phyloP scores from a whole-genome alignment of 2,113 vertebrate genomes.

The Brienomyrus longianalis region DNA sequence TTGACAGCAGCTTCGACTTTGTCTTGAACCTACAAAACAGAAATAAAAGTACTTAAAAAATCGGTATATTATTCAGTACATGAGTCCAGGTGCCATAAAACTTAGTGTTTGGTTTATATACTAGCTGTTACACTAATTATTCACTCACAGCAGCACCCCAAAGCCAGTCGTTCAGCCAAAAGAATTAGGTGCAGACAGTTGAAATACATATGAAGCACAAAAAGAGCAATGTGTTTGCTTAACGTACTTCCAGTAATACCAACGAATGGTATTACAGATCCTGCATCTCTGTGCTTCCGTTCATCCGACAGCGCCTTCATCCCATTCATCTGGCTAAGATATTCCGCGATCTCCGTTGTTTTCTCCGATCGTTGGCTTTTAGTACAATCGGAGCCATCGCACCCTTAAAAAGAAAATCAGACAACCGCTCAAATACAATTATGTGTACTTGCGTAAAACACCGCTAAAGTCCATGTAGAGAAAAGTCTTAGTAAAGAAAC shows the following conservation, averaged over 20 bases:
- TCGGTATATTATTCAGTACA: neutral
- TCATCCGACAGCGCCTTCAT: conserved; percentile 35
- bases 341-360: conserved; percentile 18
- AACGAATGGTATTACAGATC: conserved; percentile 33
- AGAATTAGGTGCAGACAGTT: neutral
- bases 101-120: neutral
- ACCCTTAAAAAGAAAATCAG: conserved; percentile 25
- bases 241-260: conserved; percentile 38
- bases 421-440: neutral
- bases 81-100: conserved; percentile 10
- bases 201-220: neutral
- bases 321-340: conserved; percentile 39
- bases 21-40: conserved; percentile 46
- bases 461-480: neutral
- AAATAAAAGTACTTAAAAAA: neutral
- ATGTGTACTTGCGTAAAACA: neutral
- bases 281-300: conserved; percentile 24
- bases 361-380: conserved; percentile 20
- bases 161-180: neutral
- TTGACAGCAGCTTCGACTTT: conserved; percentile 62
- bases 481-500: neutral
- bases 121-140: neutral
- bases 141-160: neutral
- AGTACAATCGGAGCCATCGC: conserved; percentile 32
- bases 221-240: neutral